Evolutionary conservation across 2,888 invertebrate species (phyloP), one percentile per base, ranked within the genome.

Genomic region (Tetanocera ferruginea): DNA sequence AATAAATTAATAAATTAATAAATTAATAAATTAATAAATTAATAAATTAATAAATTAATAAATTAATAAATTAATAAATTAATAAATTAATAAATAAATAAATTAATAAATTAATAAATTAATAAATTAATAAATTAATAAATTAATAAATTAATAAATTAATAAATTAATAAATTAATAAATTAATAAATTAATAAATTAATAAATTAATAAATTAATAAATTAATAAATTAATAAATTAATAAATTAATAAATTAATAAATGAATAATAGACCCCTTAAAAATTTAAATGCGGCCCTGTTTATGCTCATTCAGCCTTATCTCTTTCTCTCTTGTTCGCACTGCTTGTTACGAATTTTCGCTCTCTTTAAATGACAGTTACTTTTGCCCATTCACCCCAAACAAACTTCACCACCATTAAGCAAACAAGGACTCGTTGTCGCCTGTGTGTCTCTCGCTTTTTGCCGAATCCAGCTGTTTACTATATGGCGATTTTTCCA

Each of bases 11-110:
- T 71, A 71, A 71, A 71, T 71, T 71, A 71, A 55, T 55, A 71
- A 71, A 71, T 71, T 71, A 55, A 71, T 71, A 71, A 71, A 71
- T 71, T 71, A 55, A 71, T 71, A 71, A 71, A 71, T 71, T 71
- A 71, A 71, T 71, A 71, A 71, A 71, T 71, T 71, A 71, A 71
- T 71, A 55, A 71, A 71, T 71, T 55, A 71, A 55, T 71, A 51
- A 51, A 51, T 51, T 51, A 51, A 51, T 51, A 51, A 51, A 51
- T 51, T 51, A 51, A 51, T 51, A 51, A 51, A 51, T 51, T 51
- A 51, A 51, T 51, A 51, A 51, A 51, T 51, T 51, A 51, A 51
- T 51, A 51, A 51, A 51, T 51, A 5, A 51, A 51, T 51, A 51
- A 51, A 51, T 51, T 51, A 51, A 51, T 51, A 51, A 51, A 51